Evolutionary conservation across 2,113 vertebrate genomes (phyloP), one percentile per base, ranked within the genome.

Genomic region (Syrrhaptes paradoxus): DNA sequence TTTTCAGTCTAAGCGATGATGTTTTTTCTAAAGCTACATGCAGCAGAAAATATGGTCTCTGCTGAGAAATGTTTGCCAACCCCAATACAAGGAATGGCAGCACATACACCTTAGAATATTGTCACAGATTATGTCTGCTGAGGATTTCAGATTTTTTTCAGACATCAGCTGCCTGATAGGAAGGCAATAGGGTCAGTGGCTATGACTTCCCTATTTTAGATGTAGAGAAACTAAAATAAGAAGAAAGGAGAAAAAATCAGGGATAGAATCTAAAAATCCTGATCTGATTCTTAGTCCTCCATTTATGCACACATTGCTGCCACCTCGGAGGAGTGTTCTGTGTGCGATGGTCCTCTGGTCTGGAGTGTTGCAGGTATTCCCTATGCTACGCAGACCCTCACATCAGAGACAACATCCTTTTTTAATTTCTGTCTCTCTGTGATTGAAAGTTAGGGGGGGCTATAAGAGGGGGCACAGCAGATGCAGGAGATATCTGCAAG

Each of bases 21-120:
- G 70, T 93, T 96, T 95, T 92, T 90, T 90, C 90, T 95, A 85
- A 87, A 97, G 76, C 95, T 95, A 95, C 73, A 75, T 68, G 48
- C 57, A 86, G 72, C 52, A 92, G 52, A 96, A 96, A 94, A 94
- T 72, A 90, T 3, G 45, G 83, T 81, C 85, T 87, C 73, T 93
- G 48, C 85, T 88, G 92, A 78, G 79, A 84, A 95, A 36, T 6
- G 13, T 90, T 90, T 95, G 95, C 85, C 85, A 94, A 75, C 19
- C 9, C 46, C 21, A 92, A n/a, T 9, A 72, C 34, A 58, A 46
- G 19, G 54, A 92, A 86, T 31, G 13, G 68, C 80, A 93, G 49
- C 18, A 9, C 38, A 14, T 80, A 32, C 67, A 65, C 72, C 78
- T 79, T 46, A 10, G 25, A 90, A 59, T 58, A 88, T 54, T 79